phyloP scores from a whole-genome alignment of 2,888 invertebrate genomes.

The Phortica magna region DNA sequence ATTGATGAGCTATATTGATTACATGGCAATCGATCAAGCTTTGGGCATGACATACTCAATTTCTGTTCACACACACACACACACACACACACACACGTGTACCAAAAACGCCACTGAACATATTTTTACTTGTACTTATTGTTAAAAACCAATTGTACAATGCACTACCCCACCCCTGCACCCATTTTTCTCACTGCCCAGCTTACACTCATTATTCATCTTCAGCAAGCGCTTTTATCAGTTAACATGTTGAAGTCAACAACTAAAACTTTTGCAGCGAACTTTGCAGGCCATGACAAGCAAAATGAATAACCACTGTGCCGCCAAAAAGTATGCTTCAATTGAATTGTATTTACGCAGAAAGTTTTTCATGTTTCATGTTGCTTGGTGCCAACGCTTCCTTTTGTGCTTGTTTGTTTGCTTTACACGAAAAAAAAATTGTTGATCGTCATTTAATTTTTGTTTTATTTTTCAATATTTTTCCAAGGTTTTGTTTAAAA shows the following conservation, averaged over 20 bases:
- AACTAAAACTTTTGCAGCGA: background rate
- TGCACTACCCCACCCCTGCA: too few relatives aligned
- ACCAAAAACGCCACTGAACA: too few relatives aligned
- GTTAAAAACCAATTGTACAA: too few relatives aligned
- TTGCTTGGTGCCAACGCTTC: too few relatives aligned
- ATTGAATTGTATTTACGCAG: constrained; percentile 25
- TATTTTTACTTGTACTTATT: too few relatives aligned
- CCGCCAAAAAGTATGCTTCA: constrained; percentile 14
- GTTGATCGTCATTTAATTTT: constrained; percentile 14
- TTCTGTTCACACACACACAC: too few relatives aligned
- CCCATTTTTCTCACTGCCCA: too few relatives aligned
- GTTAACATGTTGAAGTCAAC: too few relatives aligned
- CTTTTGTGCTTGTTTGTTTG: background rate
- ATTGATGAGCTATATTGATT: constrained; percentile 27
- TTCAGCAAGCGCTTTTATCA: too few relatives aligned
- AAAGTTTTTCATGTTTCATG: constrained; percentile 11
- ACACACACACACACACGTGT: too few relatives aligned
- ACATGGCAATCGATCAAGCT: constrained; percentile 15
- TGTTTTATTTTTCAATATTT: background rate
- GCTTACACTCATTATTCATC: too few relatives aligned
- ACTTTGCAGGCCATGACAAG: background rate
- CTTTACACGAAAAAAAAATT: constrained; percentile 5
- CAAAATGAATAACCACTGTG: background rate
- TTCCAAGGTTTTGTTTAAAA: background rate
- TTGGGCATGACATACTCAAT: background rate